These are phyloP conservation scores for Melanotaenia trifasciata DNA, from an alignment of 2,797 vertebrate species.

Conservation along the genomic window DNA sequence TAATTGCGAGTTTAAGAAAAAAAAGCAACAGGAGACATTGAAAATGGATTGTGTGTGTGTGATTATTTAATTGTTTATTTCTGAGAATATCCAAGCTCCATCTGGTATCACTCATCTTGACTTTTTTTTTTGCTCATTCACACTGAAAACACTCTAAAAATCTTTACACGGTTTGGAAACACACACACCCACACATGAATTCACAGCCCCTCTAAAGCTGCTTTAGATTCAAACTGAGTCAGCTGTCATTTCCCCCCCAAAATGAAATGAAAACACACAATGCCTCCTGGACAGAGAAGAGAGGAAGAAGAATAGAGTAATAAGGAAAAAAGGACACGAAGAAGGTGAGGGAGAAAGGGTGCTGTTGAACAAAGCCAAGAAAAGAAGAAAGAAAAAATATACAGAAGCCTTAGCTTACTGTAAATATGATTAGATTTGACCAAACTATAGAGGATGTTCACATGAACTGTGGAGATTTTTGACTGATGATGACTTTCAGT, in stretches of 20 bases:
- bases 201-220: slow-evolving; percentile 48
- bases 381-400: background rate
- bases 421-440: background rate
- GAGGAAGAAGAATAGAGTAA: slow-evolving; percentile 11
- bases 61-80: slow-evolving; percentile 53
- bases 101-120: slow-evolving; percentile 54
- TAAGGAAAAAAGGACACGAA: slow-evolving; percentile 2
- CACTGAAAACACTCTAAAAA: slow-evolving; percentile 5
- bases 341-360: background rate
- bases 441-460: background rate
- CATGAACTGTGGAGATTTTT: background rate
- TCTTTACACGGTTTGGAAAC: slow-evolving; percentile 6
- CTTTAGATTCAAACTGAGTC: slow-evolving; percentile 51
- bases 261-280: slow-evolving; percentile 71
- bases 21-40: slow-evolving; percentile 3
- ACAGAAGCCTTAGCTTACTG: background rate
- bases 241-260: slow-evolving; percentile 62
- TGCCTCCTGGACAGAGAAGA: slow-evolving; percentile 28
- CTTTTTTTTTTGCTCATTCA: background rate
- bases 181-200: background rate
- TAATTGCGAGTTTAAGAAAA: slow-evolving; percentile 29
- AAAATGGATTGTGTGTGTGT: slow-evolving; percentile 17
- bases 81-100: slow-evolving; percentile 34
- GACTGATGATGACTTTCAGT: background rate
- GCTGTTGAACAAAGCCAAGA: background rate